Base-by-base conservation (phyloP, 2,797 vertebrate species). In the Pangasius djambal region DNA sequence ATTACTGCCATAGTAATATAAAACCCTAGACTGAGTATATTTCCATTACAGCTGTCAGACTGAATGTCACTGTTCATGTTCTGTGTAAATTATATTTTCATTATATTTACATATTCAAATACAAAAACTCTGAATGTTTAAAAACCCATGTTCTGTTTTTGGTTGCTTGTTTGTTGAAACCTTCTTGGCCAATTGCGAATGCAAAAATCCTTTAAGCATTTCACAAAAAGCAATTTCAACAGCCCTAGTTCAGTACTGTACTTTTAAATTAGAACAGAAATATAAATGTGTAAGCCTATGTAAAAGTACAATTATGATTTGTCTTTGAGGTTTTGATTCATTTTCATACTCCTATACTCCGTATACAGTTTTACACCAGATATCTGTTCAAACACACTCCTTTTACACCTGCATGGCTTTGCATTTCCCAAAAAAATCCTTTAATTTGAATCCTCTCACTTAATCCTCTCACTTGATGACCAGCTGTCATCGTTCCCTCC, bases 401-500 rank as follows among this genome's bases (percentile, higher is more conserved):
- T 63, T 63, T 44, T 6, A 40, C 25, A 8, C 57, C 57, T 44
- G 81, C 37, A 63, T 83, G 81, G 57, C 81, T 63, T 83, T 65
- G 61, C 44, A 50, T 48, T 48, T 31, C 81, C n/a, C 16, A 5
- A 10, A 20, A 20, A 57, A 31, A 28, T 50, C 50, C 10, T 37
- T 65, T 74, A 0, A 16, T 61, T 37, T 9, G 8, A 57, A 34
- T 83, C n/a, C 81, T n/a, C n/a, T n/a, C n/a, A n/a, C n/a, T n/a
- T n/a, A n/a, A n/a, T n/a, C 52, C 57, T 48, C 22, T 34, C 83
- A 83, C n/a, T 10, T 78, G 20, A 50, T 57, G 67, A 81, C 67
- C 67, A 59, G 74, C 78, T 86, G 72, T 79, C 82, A 50, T 18
- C 63, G 13, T 52, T 22, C 25, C n/a, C 59, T 69, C 34, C 65